phyloP scores from a whole-genome alignment of 2,888 invertebrate genomes.

The Epirrhoe alternata region DNA sequence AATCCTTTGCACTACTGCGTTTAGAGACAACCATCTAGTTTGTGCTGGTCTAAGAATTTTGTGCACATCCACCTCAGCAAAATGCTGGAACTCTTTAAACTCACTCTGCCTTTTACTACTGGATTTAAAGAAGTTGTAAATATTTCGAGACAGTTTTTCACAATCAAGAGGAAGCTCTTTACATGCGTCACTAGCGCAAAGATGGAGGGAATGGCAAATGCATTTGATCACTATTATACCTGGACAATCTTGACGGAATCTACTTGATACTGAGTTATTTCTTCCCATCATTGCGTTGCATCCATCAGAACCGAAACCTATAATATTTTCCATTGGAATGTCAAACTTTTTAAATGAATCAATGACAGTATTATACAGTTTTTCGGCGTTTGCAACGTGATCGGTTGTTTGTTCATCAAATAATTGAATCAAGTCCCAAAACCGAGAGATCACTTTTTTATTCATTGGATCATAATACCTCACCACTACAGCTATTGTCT shows the following conservation, averaged over 20 bases:
- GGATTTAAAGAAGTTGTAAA: constrained; percentile 26
- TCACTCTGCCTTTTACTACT: constrained; percentile 25
- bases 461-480: constrained; percentile 5
- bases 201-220: constrained; percentile 40
- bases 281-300: constrained; percentile 38
- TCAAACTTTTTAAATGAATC: no score
- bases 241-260: constrained; percentile 33
- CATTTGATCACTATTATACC: constrained; percentile 36
- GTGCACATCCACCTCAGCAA: constrained; percentile 17
- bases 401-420: no score
- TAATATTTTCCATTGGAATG: constrained; percentile 25
- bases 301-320: constrained; percentile 40
- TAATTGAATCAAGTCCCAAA: constrained; percentile 3
- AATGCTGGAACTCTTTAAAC: constrained; percentile 24
- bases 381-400: no score
- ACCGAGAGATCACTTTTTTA: background rate
- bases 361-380: no score
- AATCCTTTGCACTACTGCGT: constrained; percentile 11
- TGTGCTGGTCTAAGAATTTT: constrained; percentile 30
- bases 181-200: constrained; percentile 13
- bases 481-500: constrained; percentile 20
- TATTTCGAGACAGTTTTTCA: constrained; percentile 34
- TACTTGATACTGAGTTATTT: constrained; percentile 18
- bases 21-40: constrained; percentile 32
- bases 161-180: constrained; percentile 32